phyloP scores from a whole-genome alignment of 2,888 invertebrate genomes.

The Plebejus melissa region DNA sequence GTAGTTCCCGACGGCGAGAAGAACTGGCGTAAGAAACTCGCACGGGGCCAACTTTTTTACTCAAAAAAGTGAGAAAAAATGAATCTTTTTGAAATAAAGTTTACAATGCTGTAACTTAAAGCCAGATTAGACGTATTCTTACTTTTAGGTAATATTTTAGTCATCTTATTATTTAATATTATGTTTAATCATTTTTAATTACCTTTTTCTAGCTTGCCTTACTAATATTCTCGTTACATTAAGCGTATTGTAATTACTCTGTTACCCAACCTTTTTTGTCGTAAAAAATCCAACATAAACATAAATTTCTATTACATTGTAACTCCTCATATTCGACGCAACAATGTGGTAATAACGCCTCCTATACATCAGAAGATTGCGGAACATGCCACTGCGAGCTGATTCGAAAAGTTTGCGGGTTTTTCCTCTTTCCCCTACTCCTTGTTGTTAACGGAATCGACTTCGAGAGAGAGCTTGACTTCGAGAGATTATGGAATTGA shows the following conservation, averaged over 20 bases:
- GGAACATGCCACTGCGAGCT: conserved; percentile 32
- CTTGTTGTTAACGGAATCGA: background rate
- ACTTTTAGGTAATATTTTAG: too few species aligned
- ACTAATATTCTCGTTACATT: background rate
- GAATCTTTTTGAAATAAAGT: too few species aligned
- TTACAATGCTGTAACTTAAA: too few species aligned
- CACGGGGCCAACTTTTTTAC: too few species aligned
- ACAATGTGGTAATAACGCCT: conserved; percentile 35
- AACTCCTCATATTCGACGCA: conserved; percentile 1
- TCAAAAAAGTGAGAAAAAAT: too few species aligned
- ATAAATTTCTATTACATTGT: conserved; percentile 15
- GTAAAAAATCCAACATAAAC: conserved; percentile 3
- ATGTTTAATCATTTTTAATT: too few species aligned
- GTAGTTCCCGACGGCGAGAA: too few species aligned
- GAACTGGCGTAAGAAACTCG: too few species aligned
- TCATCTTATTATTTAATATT: too few species aligned
- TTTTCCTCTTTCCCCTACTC: conserved; percentile 20
- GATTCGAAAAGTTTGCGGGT: conserved; percentile 37
- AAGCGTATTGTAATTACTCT: background rate
- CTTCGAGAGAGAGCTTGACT: background rate
- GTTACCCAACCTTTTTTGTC: conserved; percentile 2
- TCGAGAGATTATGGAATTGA: background rate
- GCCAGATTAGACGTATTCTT: too few species aligned
- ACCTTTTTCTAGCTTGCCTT: too few species aligned
- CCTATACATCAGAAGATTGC: conserved; percentile 36